Evolutionary conservation across 2,797 vertebrate genomes (phyloP), one percentile per base, ranked within the genome.

Genomic region (Micromesistius poutassou): DNA sequence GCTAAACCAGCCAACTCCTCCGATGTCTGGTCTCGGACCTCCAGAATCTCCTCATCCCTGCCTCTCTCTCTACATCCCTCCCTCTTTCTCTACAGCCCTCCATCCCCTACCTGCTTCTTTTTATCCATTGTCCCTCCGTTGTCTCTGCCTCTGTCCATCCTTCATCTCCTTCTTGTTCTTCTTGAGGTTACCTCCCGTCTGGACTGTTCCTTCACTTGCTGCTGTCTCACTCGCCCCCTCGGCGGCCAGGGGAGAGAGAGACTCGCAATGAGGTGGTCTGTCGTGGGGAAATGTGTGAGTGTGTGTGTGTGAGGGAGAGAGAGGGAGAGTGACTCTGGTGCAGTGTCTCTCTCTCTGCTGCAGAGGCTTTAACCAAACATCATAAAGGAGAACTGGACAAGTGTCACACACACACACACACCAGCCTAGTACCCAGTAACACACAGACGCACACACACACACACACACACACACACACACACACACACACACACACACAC

Each of bases 261-360:
- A 55, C 42, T 46, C 42, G 42, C 42, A 16, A 19, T 46, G 50
- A 22, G 50, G 50, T 55, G 16, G 50, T 55, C 50, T 55, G 19
- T 22, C 0, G 50, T 16, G 5, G 16, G 19, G 19, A 55, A 22
- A 55, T 22, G 50, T 55, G 19, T 22, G 50, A 5, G 50, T 55
- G 19, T 5, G 50, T 22, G 50, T 22, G 50, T 19, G 50, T 22
- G 19, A 3, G 42, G 0, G 38, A 16, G 74, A n/a, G 46, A 33
- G 74, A 33, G 74, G 7, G 46, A 71, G 40, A 30, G 73, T 19
- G 40, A 22, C n/a, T 71, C 33, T 71, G 75, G 13, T 46, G 76
- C 22, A 73, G 72, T 13, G 19, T 9, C 38, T 76, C 36, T 79
- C 30, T 74, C 30, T 75, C 75, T 83, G 83, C 77, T 86, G 86